Base-by-base conservation (phyloP, 2,888 invertebrate genomes). In the Eristalis arbustorum region DNA sequence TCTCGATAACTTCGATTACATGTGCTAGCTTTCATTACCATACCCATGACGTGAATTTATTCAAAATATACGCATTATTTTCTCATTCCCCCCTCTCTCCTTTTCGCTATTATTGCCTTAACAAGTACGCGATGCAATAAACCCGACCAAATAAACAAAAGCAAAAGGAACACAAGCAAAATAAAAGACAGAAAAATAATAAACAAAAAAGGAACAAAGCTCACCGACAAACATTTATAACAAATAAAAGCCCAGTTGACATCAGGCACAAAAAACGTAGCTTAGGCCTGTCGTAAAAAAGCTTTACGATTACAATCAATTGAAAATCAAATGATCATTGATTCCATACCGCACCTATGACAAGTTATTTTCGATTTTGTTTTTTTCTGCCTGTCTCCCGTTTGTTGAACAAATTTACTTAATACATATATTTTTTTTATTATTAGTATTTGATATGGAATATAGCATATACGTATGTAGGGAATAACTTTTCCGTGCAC, bases 31-130 rank as follows among this genome's bases (percentile, higher is more conserved):
- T 18, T 37, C 61, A 81, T 84, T 76, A 67, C 67, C 76, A 76
- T 37, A 72, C 62, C 57, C 23, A 72, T 81, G 84, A 84, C 81
- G 81, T 84, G 67, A 84, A 76, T 74, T 62, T 61, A 10, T 18
- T 84, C 64, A 75, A 76, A 84, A 84, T 84, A 72, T 80, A 80
- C 80, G 76, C 80, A 74, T 71, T 75, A 75, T 34, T 62, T 66
- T 37, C 37, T 63, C 57, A 37, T 74, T 62, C 10, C 14, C 23
- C 3, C 25, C 25, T 28, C 62, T 63, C 14, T 11, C 13, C 31
- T 49, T 28, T n/a, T 14, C 63, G 61, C 25, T 61, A n/a, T 49
- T 59, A 59, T 74, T 64, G 59, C 78, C 64, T 64, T 69, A 63
- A 31, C 68, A 77, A 66, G 66, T 66, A 72, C 28, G 57, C 8